phyloP scores from a whole-genome alignment of 2,888 invertebrate species.

The Leptopilina syphax region DNA sequence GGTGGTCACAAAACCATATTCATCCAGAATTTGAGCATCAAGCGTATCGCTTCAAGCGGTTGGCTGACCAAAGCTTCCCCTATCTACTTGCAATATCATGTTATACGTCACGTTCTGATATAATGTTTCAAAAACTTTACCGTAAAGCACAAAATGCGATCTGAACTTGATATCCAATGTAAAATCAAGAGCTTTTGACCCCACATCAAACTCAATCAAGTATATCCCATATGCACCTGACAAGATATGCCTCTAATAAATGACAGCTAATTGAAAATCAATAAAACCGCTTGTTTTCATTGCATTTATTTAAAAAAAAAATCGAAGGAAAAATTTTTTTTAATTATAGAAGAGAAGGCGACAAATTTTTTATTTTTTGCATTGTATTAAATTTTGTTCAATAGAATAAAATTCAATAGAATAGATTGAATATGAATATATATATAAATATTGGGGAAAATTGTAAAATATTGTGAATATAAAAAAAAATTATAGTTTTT shows the following conservation, averaged over 20 bases:
- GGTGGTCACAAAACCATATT: slow-evolving; percentile 10
- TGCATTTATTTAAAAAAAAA: not conserved
- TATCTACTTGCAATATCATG: slow-evolving; percentile 22
- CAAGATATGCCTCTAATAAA: slow-evolving; percentile 2
- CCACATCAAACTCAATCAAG: slow-evolving; percentile 18
- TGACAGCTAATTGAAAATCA: slow-evolving; percentile 14
- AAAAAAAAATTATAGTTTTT: not conserved
- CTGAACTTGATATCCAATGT: slow-evolving; percentile 29
- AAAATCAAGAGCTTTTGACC: slow-evolving; percentile 23
- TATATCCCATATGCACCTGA: slow-evolving; percentile 7
- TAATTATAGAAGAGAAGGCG: too few relatives aligned
- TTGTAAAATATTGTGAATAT: not conserved
- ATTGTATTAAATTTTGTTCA: not conserved
- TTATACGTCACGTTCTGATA: slow-evolving; percentile 34
- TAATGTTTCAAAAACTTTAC: slow-evolving; percentile 33
- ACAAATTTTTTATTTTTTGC: not conserved
- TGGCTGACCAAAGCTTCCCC: slow-evolving; percentile 31
- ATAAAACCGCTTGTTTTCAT: slow-evolving; percentile 5
- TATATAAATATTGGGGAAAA: not conserved
- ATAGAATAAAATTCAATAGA: not conserved
- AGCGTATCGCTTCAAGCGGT: slow-evolving; percentile 31
- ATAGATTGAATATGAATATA: not conserved
- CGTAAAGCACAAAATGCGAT: slow-evolving; percentile 20
- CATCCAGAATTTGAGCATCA: slow-evolving; percentile 33
- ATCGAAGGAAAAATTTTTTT: too few relatives aligned